These are phyloP conservation scores for Diorhabda sublineata DNA, from an alignment of 1,140 invertebrate species.

Conservation along the genomic window DNA sequence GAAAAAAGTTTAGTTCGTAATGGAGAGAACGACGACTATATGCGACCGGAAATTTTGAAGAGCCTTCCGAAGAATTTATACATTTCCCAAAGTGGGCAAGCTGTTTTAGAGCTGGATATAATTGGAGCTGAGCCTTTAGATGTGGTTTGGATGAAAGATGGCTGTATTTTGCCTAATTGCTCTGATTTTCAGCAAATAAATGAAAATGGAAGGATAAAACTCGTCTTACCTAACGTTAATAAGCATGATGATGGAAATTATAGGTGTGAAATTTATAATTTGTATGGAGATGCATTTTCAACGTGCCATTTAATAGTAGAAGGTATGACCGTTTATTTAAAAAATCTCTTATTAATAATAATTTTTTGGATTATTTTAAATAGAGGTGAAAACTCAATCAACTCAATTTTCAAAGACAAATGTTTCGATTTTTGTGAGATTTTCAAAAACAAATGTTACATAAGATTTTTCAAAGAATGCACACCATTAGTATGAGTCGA, in stretches of 20 bases:
- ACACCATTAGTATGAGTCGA: no score
- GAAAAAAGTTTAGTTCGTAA: no score
- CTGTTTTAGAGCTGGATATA: conserved; percentile 29
- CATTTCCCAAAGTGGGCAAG: conserved; percentile 22
- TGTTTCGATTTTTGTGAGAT: no score
- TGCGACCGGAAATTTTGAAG: conserved; percentile 29
- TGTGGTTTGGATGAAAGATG: conserved; percentile 69
- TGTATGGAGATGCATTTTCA: conserved; percentile 55
- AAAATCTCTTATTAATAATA: neutral
- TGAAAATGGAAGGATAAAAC: conserved; percentile 56
- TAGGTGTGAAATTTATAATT: conserved; percentile 61
- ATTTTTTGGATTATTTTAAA: neutral
- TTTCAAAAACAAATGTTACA: no score
- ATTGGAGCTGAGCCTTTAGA: conserved; percentile 58
- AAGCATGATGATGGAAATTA: conserved; percentile 69
- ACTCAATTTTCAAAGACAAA: no score
- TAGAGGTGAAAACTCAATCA: no score
- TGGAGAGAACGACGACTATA: neutral
- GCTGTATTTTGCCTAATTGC: conserved; percentile 61
- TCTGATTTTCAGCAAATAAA: conserved; percentile 62
- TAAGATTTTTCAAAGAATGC: no score
- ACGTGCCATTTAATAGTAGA: conserved; percentile 53
- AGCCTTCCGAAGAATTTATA: conserved; percentile 28
- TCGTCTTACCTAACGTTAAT: conserved; percentile 63
- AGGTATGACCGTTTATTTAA: conserved; percentile 42